phyloP scores from a whole-genome alignment of 1,140 invertebrate species.

The Drosophila nigromelanica region DNA sequence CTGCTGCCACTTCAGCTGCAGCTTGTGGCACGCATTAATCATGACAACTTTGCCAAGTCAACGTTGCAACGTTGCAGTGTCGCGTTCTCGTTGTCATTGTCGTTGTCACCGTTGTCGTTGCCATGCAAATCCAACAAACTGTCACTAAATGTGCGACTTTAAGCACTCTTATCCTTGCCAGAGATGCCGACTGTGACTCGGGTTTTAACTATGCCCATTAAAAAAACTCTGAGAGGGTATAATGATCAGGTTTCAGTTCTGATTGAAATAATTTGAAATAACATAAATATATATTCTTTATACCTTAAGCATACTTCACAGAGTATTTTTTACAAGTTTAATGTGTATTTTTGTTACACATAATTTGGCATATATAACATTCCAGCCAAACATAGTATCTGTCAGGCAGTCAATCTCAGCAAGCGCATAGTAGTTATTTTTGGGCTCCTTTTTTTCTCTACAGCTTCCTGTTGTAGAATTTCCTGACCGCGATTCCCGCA shows the following conservation, averaged over 20 bases:
- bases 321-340: no score
- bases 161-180: conserved; percentile 73
- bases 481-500: conserved; percentile 50
- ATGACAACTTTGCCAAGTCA: conserved; percentile 77
- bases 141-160: conserved; percentile 81
- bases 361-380: no score
- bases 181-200: conserved; percentile 30
- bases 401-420: no score
- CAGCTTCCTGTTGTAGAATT: conserved; percentile 66
- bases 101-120: conserved; percentile 15
- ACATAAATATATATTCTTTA: no score
- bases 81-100: conserved; percentile 20
- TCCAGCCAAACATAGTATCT: no score
- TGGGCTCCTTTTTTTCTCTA: conserved; percentile 4
- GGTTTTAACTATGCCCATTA: background rate
- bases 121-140: conserved; percentile 78
- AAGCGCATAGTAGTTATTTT: no score
- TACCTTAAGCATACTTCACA: no score
- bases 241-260: no score
- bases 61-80: conserved; percentile 39
- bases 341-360: no score
- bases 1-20: conserved; percentile 46
- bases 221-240: no score
- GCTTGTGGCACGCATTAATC: conserved; percentile 73
- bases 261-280: no score